phyloP scores from a whole-genome alignment of 2,888 invertebrate species.

The Fragum fragum region DNA sequence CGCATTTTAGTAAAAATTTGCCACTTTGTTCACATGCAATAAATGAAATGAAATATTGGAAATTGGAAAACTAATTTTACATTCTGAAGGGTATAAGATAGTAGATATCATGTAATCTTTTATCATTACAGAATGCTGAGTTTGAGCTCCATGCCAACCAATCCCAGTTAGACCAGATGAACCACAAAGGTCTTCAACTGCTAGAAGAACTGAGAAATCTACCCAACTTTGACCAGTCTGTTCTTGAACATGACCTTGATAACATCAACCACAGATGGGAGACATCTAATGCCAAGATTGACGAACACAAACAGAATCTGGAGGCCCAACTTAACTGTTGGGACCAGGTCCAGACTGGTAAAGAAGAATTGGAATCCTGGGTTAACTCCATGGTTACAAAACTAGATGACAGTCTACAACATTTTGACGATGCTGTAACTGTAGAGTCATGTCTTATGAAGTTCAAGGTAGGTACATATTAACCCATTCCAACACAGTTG shows the following conservation, averaged over 20 bases:
- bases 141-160: constrained; percentile 86
- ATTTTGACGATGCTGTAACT: constrained; percentile 93
- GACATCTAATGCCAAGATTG: constrained; percentile 87
- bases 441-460: constrained; percentile 93
- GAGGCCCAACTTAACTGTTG: constrained; percentile 97
- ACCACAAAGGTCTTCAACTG: constrained; percentile 88
- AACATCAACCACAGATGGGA: constrained; percentile 81
- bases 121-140: constrained; percentile 82
- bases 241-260: constrained; percentile 79
- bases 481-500: too few species aligned
- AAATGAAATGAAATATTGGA: too few species aligned
- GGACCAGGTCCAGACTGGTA: constrained; percentile 96
- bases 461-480: constrained; percentile 90
- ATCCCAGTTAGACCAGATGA: constrained; percentile 90
- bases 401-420: constrained; percentile 92
- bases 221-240: constrained; percentile 77
- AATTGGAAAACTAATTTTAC: too few species aligned
- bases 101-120: too few species aligned
- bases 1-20: too few species aligned
- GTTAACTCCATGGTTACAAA: constrained; percentile 93
- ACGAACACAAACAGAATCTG: constrained; percentile 92
- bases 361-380: constrained; percentile 94
- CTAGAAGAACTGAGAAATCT: constrained; percentile 83
- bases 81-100: too few species aligned
- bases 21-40: too few species aligned